Percentiles rank a stretch among this genome's conserved stretches.
Evolutionary conservation across 2,797 vertebrate genomes (phyloP).

Genomic region (Rhinichthys osculus): DNA sequence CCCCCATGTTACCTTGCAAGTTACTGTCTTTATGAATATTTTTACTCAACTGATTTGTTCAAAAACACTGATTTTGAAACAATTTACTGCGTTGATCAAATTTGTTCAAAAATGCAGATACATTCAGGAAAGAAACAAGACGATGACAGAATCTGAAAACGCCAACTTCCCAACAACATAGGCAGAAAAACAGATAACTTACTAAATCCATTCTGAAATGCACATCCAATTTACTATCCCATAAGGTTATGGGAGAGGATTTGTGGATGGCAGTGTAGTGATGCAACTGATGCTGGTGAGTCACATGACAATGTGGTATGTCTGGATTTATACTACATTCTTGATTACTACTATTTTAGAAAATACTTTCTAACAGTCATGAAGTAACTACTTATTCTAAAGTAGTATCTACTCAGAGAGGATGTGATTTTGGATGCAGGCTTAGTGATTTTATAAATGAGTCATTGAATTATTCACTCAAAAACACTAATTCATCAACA

Average conservation of each 20-base stretch:
- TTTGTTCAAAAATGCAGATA: not conserved
- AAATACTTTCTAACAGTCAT: not conserved
- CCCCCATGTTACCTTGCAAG: not conserved
- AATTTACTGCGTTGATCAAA: not conserved
- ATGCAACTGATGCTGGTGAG: not conserved
- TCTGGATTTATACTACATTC: not conserved
- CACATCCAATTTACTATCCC: not conserved
- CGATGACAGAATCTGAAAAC: not conserved
- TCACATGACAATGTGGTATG: not conserved
- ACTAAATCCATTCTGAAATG: not conserved
- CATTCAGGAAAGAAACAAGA: not conserved
- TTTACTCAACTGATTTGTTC: not conserved
- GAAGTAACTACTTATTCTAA: not conserved
- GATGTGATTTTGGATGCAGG: not conserved
- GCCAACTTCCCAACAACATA: not conserved
- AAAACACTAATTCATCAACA: not conserved
- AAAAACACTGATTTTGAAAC: not conserved
- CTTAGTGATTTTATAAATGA: not conserved
- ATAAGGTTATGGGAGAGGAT: not conserved
- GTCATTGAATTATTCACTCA: conserved; percentile 5
- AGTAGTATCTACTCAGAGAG: not conserved
- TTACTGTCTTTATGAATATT: not conserved
- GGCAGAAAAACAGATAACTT: not conserved
- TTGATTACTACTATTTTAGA: not conserved
- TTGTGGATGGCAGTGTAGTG: not conserved